Evolutionary conservation across 2,797 vertebrate species (phyloP).

Genomic region (Borostomias antarcticus): DNA sequence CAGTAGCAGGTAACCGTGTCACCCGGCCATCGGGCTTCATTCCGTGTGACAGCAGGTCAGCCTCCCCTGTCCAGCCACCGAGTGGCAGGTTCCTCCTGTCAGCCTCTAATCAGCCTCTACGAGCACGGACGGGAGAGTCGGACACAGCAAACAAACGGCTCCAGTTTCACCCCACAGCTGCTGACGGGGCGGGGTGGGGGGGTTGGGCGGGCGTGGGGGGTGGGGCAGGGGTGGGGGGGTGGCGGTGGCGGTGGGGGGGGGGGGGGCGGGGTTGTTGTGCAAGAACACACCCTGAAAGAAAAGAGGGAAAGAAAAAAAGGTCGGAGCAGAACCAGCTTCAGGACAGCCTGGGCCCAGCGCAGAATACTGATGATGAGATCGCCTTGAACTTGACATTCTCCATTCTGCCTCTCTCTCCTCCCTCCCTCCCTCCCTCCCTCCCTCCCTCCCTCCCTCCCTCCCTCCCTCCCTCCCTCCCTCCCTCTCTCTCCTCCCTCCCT

Average conservation of each 20-base stretch:
- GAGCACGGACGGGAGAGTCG: background rate
- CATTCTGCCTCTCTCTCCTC: slow-evolving; percentile 11
- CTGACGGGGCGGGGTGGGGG: too few species aligned
- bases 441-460: background rate
- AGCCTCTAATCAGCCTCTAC: background rate
- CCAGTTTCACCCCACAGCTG: slow-evolving; percentile 8
- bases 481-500: background rate
- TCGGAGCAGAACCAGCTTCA: background rate
- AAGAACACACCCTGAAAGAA: background rate
- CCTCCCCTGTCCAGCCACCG: background rate
- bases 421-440: background rate
- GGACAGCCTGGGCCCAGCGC: background rate
- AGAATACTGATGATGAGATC: slow-evolving; percentile 15
- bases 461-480: background rate
- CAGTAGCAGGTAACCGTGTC: background rate
- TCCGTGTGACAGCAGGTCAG: background rate
- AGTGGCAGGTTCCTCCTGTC: too few species aligned
- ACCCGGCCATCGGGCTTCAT: background rate
- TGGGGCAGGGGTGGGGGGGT: too few species aligned
- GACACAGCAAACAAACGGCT: slow-evolving; percentile 1
- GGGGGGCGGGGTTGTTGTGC: background rate
- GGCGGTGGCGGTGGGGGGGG: too few species aligned
- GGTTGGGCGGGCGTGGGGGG: too few species aligned
- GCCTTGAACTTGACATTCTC: slow-evolving; percentile 1
- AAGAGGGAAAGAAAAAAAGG: background rate